These are phyloP conservation scores for Papilio elwesi DNA, from an alignment of 2,888 invertebrate genomes.

Conservation along the genomic window DNA sequence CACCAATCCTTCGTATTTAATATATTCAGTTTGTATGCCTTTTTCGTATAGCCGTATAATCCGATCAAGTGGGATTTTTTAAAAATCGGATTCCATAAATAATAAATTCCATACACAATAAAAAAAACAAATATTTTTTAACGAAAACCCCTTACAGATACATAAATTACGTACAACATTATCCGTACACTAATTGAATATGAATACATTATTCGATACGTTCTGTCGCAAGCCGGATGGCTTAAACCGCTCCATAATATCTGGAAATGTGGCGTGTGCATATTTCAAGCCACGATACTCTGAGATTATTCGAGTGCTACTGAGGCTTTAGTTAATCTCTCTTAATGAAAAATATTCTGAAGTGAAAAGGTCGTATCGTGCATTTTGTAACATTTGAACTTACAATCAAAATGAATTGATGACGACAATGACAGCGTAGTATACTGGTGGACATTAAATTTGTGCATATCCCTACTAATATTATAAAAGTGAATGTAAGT, in stretches of 20 bases:
- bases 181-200: constrained; percentile 14
- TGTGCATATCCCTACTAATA: too few relatives aligned
- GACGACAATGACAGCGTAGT: background rate
- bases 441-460: background rate
- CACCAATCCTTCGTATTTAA: background rate
- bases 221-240: constrained; percentile 22
- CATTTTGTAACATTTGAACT: background rate
- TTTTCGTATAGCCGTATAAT: constrained; percentile 2
- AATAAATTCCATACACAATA: too few relatives aligned
- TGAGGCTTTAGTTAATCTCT: constrained; percentile 21
- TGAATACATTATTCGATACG: constrained; percentile 22
- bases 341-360: constrained; percentile 29
- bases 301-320: constrained; percentile 28
- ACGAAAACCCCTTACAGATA: background rate
- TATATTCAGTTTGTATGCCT: constrained; percentile 6
- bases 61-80: background rate
- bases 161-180: constrained; percentile 13
- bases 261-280: constrained; percentile 20
- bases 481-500: too few relatives aligned
- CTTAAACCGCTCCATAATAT: constrained; percentile 13
- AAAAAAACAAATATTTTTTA: background rate
- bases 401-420: background rate
- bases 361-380: constrained; percentile 2
- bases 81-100: background rate
- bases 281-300: constrained; percentile 28